These are phyloP conservation scores for Petroica traversi DNA, from an alignment of 2,113 vertebrate genomes.

Conservation along the genomic window DNA sequence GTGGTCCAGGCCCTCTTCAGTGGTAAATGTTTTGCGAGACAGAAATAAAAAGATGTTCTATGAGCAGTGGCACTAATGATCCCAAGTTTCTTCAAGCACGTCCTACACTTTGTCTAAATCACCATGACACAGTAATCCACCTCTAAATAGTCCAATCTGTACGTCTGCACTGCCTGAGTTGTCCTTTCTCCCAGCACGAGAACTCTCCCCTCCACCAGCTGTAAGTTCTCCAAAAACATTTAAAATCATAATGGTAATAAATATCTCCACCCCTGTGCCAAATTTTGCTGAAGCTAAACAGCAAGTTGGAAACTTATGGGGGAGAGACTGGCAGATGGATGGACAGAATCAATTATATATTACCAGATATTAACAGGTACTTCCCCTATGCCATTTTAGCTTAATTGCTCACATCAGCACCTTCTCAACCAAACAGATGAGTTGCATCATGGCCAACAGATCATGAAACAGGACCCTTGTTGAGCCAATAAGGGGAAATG, in stretches of 20 bases:
- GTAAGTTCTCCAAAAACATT: neutral
- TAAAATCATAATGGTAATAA: neutral
- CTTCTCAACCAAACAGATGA: slow-evolving; percentile 35
- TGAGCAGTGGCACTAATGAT: neutral
- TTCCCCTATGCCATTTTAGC: slow-evolving; percentile 15
- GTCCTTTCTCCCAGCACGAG: neutral
- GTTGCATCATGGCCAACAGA: slow-evolving; percentile 24
- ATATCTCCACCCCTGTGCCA: neutral
- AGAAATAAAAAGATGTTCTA: neutral
- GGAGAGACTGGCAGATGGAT: neutral
- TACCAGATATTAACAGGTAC: slow-evolving; percentile 16
- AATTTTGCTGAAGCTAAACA: neutral
- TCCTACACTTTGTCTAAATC: neutral
- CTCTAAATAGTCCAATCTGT: neutral
- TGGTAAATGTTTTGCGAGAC: neutral
- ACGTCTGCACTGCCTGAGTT: accelerated
- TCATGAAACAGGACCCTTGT: slow-evolving; percentile 44
- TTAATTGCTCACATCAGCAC: slow-evolving; percentile 41
- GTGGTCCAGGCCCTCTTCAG: neutral
- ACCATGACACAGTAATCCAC: neutral
- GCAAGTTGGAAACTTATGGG: neutral
- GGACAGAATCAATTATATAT: neutral
- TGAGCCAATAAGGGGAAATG: slow-evolving; percentile 11
- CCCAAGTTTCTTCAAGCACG: neutral
- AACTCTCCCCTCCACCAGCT: neutral